Percentiles rank a stretch among this genome's conserved stretches.
Evolutionary conservation across 2,888 invertebrate genomes (phyloP).

Genomic region (Aporophyla lueneburgensis): DNA sequence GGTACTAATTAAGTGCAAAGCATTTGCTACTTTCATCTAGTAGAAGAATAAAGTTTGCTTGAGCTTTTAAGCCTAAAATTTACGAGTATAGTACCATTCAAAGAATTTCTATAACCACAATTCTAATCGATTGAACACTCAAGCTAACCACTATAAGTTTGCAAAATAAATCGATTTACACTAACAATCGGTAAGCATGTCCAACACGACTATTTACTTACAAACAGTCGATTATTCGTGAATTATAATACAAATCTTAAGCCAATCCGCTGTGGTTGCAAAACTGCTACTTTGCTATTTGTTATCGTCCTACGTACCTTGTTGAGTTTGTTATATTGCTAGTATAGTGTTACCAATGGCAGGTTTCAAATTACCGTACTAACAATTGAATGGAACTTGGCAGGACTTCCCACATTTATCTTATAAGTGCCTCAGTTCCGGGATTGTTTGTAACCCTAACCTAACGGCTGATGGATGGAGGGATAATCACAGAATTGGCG

Average conservation of each 20-base stretch:
- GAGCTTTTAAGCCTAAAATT: background rate
- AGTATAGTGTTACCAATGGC: constrained; percentile 43
- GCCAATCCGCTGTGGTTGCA: constrained; percentile 59
- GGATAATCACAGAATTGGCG: background rate
- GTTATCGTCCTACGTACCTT: constrained; percentile 57
- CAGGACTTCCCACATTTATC: constrained; percentile 53
- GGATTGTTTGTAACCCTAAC: constrained; percentile 50
- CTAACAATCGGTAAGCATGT: constrained; percentile 52
- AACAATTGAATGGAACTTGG: constrained; percentile 48
- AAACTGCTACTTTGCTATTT: constrained; percentile 66
- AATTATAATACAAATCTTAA: constrained; percentile 61
- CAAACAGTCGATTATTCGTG: constrained; percentile 56
- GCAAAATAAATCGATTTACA: constrained; percentile 58
- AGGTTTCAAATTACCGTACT: constrained; percentile 47
- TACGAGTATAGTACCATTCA: background rate
- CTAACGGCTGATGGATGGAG: constrained; percentile 41
- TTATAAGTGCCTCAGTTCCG: constrained; percentile 33
- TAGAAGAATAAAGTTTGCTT: background rate
- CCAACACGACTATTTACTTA: constrained; percentile 61
- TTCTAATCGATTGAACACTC: constrained; percentile 25
- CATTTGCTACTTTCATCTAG: background rate
- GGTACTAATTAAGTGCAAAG: background rate
- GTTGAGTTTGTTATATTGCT: constrained; percentile 43
- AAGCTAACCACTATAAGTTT: constrained; percentile 40
- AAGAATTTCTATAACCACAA: constrained; percentile 15